These are phyloP conservation scores for Elephantulus edwardii DNA, from an alignment of 2,113 vertebrate species.

Conservation along the genomic window DNA sequence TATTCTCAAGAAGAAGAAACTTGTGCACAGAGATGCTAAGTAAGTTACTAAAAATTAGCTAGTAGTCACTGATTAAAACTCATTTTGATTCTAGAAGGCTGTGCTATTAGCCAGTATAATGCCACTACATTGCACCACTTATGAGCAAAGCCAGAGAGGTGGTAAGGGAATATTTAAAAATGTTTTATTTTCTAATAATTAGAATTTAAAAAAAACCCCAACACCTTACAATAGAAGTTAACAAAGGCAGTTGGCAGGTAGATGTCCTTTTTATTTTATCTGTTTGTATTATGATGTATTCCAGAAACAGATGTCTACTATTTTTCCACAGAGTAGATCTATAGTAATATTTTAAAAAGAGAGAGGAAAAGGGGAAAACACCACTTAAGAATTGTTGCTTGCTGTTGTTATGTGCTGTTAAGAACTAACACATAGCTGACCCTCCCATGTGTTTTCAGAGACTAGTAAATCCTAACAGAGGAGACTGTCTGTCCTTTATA, in stretches of 20 bases:
- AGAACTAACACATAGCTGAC: too few species aligned
- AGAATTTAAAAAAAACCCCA: slow-evolving; percentile 31
- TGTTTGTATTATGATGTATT: not conserved
- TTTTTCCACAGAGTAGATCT: not conserved
- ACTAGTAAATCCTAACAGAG: too few species aligned
- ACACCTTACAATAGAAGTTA: not conserved
- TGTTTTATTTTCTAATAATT: slow-evolving; percentile 15
- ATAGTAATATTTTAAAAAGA: not conserved
- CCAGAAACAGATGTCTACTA: not conserved
- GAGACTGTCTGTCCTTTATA: too few species aligned
- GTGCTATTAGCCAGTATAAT: not conserved
- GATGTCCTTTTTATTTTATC: not conserved
- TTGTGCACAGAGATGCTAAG: not conserved
- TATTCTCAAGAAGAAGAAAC: not conserved
- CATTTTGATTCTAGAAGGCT: not conserved
- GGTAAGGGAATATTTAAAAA: not conserved
- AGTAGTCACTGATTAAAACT: not conserved
- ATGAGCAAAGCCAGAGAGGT: too few species aligned
- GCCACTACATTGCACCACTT: not conserved
- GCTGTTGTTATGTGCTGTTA: too few species aligned
- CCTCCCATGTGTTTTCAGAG: too few species aligned
- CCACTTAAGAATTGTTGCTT: too few species aligned
- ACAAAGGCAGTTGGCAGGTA: not conserved
- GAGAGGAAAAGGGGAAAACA: not conserved
- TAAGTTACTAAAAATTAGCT: not conserved